Percentiles rank a stretch among this genome's conserved stretches.
Conservation (phyloP, 2,888 invertebrate species). For the Phortica magna region DNA sequence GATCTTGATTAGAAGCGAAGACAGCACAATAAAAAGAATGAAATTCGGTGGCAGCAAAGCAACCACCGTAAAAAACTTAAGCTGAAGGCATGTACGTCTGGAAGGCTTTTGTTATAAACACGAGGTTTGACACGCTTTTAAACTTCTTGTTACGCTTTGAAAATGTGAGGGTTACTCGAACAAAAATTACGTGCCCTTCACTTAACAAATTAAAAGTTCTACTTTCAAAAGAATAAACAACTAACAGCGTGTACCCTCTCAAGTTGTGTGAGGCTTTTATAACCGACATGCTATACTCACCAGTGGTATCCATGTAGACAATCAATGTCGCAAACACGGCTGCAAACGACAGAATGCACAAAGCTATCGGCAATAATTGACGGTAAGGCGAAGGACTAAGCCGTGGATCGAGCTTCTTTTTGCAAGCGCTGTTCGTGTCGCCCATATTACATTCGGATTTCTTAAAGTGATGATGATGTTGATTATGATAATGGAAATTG, state of each 20-base stretch:
- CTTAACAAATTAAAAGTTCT: neutral
- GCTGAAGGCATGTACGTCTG: neutral
- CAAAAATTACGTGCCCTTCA: neutral
- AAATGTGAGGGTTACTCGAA: too few relatives aligned
- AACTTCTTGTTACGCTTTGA: too few relatives aligned
- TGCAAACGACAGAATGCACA: slow-evolving; percentile 88
- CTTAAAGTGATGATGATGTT: slow-evolving; percentile 37
- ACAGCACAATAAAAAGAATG: neutral
- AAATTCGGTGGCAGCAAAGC: neutral
- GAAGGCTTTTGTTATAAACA: neutral
- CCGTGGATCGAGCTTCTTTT: slow-evolving; percentile 77
- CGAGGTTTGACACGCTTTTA: neutral
- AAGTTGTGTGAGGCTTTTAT: neutral
- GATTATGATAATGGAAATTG: slow-evolving; percentile 47
- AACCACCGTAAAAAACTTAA: neutral
- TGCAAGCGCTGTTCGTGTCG: slow-evolving; percentile 62
- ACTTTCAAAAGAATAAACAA: neutral
- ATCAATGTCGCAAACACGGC: slow-evolving; percentile 88
- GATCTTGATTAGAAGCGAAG: neutral
- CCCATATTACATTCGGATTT: slow-evolving; percentile 9
- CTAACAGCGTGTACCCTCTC: neutral
- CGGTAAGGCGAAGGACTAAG: slow-evolving; percentile 77
- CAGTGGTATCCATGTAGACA: slow-evolving; percentile 89
- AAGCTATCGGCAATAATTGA: slow-evolving; percentile 83
- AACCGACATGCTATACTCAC: slow-evolving; percentile 77